Conservation (phyloP, 2,113 vertebrate genomes). For the Nesospiza acunhae region DNA sequence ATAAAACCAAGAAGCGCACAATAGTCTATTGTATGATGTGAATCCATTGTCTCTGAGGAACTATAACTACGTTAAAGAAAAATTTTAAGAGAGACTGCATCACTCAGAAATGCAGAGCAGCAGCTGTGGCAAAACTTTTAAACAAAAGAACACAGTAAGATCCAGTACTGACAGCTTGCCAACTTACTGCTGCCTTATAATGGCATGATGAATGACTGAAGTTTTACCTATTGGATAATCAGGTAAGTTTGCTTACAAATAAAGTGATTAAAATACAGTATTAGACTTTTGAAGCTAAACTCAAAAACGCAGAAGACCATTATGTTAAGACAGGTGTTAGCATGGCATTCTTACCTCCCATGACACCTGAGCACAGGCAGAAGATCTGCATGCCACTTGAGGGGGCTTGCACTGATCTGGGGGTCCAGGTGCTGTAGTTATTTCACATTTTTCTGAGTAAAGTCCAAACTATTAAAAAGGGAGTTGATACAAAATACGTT, state of each 20-base stretch:
- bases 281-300: background rate
- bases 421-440: slow-evolving; percentile 90
- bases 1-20: background rate
- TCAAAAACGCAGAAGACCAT: background rate
- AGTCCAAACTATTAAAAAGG: slow-evolving; percentile 83
- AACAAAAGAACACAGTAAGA: background rate
- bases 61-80: background rate
- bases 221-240: background rate
- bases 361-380: slow-evolving; percentile 88
- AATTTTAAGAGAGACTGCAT: background rate
- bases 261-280: background rate
- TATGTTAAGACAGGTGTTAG: background rate
- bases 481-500: background rate
- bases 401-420: slow-evolving; percentile 90
- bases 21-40: background rate
- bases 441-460: slow-evolving; percentile 88
- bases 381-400: slow-evolving; percentile 85
- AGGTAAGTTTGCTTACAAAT: background rate
- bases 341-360: slow-evolving; percentile 87
- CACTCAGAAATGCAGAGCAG: background rate
- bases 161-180: background rate
- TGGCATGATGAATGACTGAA: background rate
- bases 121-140: background rate
- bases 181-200: background rate
- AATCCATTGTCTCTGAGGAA: background rate